These are phyloP conservation scores for Melanotaenia maccullochi DNA, from an alignment of 2,797 vertebrate species.

Conservation along the genomic window DNA sequence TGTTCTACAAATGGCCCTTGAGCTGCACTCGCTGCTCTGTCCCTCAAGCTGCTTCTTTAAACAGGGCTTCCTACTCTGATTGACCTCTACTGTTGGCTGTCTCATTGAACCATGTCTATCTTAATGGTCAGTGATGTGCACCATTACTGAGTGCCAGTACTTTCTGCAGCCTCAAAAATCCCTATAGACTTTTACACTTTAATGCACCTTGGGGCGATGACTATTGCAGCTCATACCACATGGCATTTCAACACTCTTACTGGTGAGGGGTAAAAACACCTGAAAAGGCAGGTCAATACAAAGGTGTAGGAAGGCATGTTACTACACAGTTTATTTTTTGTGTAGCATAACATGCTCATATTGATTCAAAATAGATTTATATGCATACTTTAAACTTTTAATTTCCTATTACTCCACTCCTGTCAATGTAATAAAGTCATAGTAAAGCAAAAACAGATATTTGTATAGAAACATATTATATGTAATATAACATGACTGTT, in stretches of 20 bases:
- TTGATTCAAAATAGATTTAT: background rate
- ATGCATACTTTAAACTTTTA: background rate
- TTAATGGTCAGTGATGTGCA: conserved; percentile 71
- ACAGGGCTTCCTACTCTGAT: conserved; percentile 59
- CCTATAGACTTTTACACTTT: conserved; percentile 46
- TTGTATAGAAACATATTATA: background rate
- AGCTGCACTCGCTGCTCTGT: conserved; percentile 45
- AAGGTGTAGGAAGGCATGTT: conserved; percentile 13
- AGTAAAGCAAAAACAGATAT: background rate
- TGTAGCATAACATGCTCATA: background rate
- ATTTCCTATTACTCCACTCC: too few relatives aligned
- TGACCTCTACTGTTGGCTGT: conserved; percentile 63
- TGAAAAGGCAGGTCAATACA: conserved; percentile 29
- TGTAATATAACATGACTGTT: background rate
- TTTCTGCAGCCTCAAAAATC: conserved; percentile 51
- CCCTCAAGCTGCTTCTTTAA: conserved; percentile 59
- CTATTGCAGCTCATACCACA: conserved; percentile 23
- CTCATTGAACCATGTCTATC: conserved; percentile 71
- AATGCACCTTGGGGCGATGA: conserved; percentile 49
- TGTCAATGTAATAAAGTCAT: too few relatives aligned
- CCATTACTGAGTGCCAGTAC: conserved; percentile 60
- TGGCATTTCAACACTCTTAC: conserved; percentile 45
- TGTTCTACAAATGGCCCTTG: conserved; percentile 39
- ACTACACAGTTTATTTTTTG: conserved; percentile 45
- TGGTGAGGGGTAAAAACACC: conserved; percentile 16